phyloP scores from a whole-genome alignment of 2,797 vertebrate species.

The Epinephelus coioides region DNA sequence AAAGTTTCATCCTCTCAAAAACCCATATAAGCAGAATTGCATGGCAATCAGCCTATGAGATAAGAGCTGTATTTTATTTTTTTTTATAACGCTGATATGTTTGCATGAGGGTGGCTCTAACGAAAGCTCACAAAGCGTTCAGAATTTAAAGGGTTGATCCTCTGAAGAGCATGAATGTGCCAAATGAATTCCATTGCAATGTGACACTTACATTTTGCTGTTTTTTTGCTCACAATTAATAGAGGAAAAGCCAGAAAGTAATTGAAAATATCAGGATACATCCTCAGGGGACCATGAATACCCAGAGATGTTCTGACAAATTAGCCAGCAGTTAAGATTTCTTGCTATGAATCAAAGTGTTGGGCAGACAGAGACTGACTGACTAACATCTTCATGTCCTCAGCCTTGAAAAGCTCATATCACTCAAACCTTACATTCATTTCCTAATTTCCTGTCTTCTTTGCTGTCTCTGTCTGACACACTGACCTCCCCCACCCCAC shows the following conservation, averaged over 20 bases:
- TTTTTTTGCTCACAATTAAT: neutral
- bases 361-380: neutral
- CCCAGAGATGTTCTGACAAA: neutral
- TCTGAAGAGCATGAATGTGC: neutral
- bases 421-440: neutral
- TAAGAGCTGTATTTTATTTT: neutral
- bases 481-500: neutral
- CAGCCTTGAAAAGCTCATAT: neutral
- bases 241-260: neutral
- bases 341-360: neutral
- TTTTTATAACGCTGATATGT: neutral
- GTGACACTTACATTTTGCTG: neutral
- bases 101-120: neutral
- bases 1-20: too few species aligned
- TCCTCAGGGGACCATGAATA: neutral
- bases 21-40: too few species aligned
- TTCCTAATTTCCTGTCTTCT: constrained; percentile 17
- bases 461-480: neutral
- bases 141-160: neutral
- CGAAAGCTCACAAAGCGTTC: neutral
- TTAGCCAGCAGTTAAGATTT: neutral
- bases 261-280: neutral
- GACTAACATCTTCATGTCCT: neutral
- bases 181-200: neutral
- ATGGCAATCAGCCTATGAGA: neutral